Base-by-base conservation (phyloP, 2,888 invertebrate genomes). In the Archaeoteleia sp. region DNA sequence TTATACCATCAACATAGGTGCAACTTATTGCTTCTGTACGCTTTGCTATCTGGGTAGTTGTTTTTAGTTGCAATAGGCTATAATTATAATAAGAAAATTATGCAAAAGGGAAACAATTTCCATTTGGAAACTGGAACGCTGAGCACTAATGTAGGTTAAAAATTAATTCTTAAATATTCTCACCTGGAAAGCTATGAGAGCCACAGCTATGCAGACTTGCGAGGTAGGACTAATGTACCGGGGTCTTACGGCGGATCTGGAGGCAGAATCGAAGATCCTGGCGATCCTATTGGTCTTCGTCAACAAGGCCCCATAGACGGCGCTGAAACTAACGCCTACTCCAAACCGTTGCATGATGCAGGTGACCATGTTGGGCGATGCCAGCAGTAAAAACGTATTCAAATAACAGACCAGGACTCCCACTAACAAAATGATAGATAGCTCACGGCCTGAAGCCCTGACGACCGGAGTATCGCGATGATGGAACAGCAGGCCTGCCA, bases 381-480 rank as follows among this genome's bases (percentile, higher is more conserved):
- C 87, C 32, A 91, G 84, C 14, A 91, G 82, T 3, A 89, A 85
- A 75, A 91, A 90, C 2, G 91, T 90, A 83, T 90, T 90, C 29
- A 88, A 79, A 78, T 90, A 91, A 78, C 90, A 90, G 29, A 90
- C 82, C 15, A 90, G 84, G 57, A 91, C 90, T 1, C 91, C 91
- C 43, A 86, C 86, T 35, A 91, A 84, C 12, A 91, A 84, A 85
- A 91, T 88, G 79, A 89, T 90, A 76, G 89, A 89, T 6, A 91
- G 83, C 77, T 91, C 91, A 9, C 91, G 82, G 0, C 90, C 90
- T 1, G 90, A 89, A 7, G 88, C 88, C 54, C 89, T 87, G 3
- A 91, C 91, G 39, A 91, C 86, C 5, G 91, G 91, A 0, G 91
- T 91, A 78, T 91, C 90, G 65, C 91, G 89, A 79, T 91, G 88